Base-by-base conservation (phyloP, 1,140 invertebrate genomes). In the Branchinecta lynchi region DNA sequence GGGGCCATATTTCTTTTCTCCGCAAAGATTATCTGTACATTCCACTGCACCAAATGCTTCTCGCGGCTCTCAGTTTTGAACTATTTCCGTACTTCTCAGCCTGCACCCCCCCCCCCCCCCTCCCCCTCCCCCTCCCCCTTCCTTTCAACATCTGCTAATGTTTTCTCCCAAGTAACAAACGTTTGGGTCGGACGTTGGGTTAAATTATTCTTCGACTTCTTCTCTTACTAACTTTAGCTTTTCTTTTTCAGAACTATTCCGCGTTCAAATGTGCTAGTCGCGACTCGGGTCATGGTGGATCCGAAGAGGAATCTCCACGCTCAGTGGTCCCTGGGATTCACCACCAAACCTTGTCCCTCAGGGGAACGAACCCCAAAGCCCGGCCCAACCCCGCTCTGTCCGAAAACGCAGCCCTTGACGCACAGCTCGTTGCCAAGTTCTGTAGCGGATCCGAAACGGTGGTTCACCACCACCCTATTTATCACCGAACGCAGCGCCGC, bases 221-320 rank as follows among this genome's bases (percentile, higher is more conserved):
- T 32, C 32, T 32, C 5, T 5, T 32, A 32, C 32, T 32, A 45
- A 70, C 65, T 67, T 46, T 43, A 12, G 60, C 60, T 72, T 67
- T 45, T 66, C 66, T 71, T 45, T 21, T 71, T 73, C 83, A 86
- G 85, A 86, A 85, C 17, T 60, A 60, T 82, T 85, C 84, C 82
- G 86, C 84, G 82, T 86, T 84, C 84, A 86, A 86, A 75, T 85
- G 84, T 46, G 84, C 84, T 75, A 84, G 84, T 72, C 80, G 84
- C 71, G 82, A 85, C 76, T 83, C 85, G 67, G 81, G 85, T 72
- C 81, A 85, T 78, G 81, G 85, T 72, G 80, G 83, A 67, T 86
- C 84, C 44, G 84, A 85, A 73, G 84, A 85, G 74, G 84, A 86
- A 70, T 85, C 83, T 17, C 83, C 84, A 6, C 78, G 82, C 68